Conservation (phyloP, 2,888 invertebrate genomes). For the Icerya purchasi region DNA sequence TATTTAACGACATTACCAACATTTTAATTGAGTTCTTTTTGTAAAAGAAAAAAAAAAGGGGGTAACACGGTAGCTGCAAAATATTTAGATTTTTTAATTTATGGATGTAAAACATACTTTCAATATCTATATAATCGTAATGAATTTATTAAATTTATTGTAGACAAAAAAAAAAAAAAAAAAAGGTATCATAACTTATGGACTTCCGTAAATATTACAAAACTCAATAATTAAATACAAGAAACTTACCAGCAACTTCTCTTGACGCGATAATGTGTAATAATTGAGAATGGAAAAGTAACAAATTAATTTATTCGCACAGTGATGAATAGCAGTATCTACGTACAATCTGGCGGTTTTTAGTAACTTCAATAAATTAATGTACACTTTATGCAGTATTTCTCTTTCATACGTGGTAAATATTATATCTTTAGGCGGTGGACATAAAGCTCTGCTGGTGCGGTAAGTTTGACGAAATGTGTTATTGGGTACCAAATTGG, state of each 20-base stretch:
- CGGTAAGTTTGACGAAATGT: slow-evolving; percentile 76
- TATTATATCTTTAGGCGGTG: slow-evolving; percentile 25
- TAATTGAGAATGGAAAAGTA: slow-evolving; percentile 83
- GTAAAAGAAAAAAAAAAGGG: too few species aligned
- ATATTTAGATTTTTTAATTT: too few species aligned
- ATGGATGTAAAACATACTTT: too few species aligned
- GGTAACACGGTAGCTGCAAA: too few species aligned
- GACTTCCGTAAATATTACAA: too few species aligned
- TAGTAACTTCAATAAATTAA: slow-evolving; percentile 29
- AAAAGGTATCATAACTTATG: too few species aligned
- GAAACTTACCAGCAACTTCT: slow-evolving; percentile 72
- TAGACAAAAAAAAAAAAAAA: too few species aligned
- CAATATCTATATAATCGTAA: too few species aligned
- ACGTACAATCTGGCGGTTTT: slow-evolving; percentile 69
- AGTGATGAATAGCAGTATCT: slow-evolving; percentile 64
- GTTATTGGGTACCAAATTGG: slow-evolving; percentile 73
- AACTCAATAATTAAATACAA: too few species aligned
- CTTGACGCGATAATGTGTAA: slow-evolving; percentile 70
- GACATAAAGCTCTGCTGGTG: slow-evolving; percentile 31
- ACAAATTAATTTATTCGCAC: slow-evolving; percentile 74
- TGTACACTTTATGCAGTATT: slow-evolving; percentile 32
- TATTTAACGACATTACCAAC: too few species aligned
- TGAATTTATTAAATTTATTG: too few species aligned
- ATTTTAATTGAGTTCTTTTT: too few species aligned
- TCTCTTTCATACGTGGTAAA: slow-evolving; percentile 35